Evolutionary conservation across 1,140 invertebrate genomes (phyloP), one percentile per base, ranked within the genome.

Genomic region (Chelonus insularis): DNA sequence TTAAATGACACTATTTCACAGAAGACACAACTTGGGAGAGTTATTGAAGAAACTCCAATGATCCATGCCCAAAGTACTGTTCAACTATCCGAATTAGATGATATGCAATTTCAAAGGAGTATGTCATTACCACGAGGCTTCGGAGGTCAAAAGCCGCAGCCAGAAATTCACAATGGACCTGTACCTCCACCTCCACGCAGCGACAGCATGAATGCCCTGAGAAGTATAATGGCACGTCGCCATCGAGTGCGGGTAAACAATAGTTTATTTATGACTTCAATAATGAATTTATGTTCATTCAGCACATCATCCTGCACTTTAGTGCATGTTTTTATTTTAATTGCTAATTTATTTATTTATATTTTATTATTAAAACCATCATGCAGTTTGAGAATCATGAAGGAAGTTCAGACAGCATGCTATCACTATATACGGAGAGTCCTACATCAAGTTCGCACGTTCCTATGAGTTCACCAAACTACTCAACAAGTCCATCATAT

Each of bases 91-190:
- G 75, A 77, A 11, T 57, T 77, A n/a, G 75, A 76, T 34, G 76
- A 78, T 11, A 62, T 70, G 41, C 74, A 78, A 12, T 77, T 78
- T 56, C 75, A 78, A 60, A 66, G 75, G 16, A 78, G 76, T 63
- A 78, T 82, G 79, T 83, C 82, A 7, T 63, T 83, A 9, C 82
- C 82, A 4, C 68, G 81, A 32, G 81, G 81, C 14, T 80, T 82
- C 54, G 80, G 80, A 1, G 77, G 78, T 0, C 77, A 80, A 29
- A 66, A 68, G 21, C 64, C 63, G 29, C 63, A 76, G 2, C 70
- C 75, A 0, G 68, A 67, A 11, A 51, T 72, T 2, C 69, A 72
- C 47, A 71, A 74, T 16, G 62, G 65, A 7, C 80, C 80, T 0
- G 76, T 80, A 23, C 72, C 76, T 1, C 75, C 80, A n/a, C 77